Evolutionary conservation across 2,113 vertebrate species (phyloP).

Genomic region (Sprattus sprattus): DNA sequence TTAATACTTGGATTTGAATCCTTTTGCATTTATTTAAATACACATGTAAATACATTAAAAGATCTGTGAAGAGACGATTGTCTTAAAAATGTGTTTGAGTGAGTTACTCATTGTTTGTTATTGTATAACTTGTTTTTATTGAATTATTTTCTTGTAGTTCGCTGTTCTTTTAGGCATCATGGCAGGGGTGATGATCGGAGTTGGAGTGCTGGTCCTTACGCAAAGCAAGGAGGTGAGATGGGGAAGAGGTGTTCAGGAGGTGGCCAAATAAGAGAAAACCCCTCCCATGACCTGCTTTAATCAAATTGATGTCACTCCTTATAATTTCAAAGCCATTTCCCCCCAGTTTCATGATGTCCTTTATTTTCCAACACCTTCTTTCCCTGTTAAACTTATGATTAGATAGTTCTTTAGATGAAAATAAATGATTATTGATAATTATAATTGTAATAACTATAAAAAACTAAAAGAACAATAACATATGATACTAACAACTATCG

Average conservation of each 20-base stretch:
- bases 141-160: conserved; percentile 48
- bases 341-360: background rate
- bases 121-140: background rate
- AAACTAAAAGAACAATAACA: no score
- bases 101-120: background rate
- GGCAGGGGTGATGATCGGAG: background rate
- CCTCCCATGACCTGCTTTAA: background rate
- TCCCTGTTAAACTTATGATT: background rate
- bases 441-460: no score
- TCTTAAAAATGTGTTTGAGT: background rate
- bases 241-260: background rate
- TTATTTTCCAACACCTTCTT: background rate
- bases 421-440: background rate
- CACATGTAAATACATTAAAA: background rate
- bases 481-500: no score
- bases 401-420: background rate
- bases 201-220: conserved; percentile 47
- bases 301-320: background rate
- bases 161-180: conserved; percentile 39
- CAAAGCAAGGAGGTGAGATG: conserved; percentile 37
- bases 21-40: background rate
- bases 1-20: no score
- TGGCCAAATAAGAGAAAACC: background rate
- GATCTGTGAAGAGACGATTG: background rate
- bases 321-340: background rate